These are phyloP conservation scores for Gymnocypris eckloni DNA, from an alignment of 2,797 vertebrate species.

Conservation along the genomic window DNA sequence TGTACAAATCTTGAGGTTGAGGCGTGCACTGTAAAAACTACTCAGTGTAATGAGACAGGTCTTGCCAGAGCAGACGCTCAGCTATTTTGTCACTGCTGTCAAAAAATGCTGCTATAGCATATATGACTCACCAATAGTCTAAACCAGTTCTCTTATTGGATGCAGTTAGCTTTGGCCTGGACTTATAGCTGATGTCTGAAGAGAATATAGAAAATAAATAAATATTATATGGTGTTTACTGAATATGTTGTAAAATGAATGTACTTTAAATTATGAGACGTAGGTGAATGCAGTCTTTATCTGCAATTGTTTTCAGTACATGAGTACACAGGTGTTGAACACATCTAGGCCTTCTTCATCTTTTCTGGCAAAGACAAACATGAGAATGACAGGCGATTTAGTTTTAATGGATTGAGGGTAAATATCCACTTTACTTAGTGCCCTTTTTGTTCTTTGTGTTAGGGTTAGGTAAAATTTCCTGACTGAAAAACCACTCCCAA, in stretches of 20 bases:
- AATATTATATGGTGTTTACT: not conserved
- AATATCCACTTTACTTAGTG: not conserved
- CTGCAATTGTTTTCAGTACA: not conserved
- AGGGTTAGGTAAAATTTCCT: not conserved
- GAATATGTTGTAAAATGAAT: not conserved
- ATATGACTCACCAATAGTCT: slow-evolving; percentile 75
- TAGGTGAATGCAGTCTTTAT: not conserved
- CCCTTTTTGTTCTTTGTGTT: not conserved
- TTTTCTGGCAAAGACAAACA: not conserved
- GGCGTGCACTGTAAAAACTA: slow-evolving; percentile 73
- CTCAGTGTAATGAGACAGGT: slow-evolving; percentile 78
- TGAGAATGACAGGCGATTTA: not conserved
- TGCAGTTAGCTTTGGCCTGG: slow-evolving; percentile 8
- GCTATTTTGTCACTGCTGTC: slow-evolving; percentile 72
- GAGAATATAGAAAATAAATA: not conserved
- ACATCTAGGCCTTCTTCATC: not conserved
- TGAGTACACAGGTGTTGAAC: not conserved
- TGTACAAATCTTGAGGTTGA: slow-evolving; percentile 61
- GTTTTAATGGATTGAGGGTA: not conserved
- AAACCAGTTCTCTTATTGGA: slow-evolving; percentile 69
- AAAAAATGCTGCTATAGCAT: slow-evolving; percentile 78
- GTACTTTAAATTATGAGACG: not conserved
- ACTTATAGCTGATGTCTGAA: not conserved
- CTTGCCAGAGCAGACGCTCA: slow-evolving; percentile 70
- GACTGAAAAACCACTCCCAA: not conserved